These are phyloP conservation scores for Dasypolia templi DNA, from an alignment of 2,888 invertebrate species.

Conservation along the genomic window DNA sequence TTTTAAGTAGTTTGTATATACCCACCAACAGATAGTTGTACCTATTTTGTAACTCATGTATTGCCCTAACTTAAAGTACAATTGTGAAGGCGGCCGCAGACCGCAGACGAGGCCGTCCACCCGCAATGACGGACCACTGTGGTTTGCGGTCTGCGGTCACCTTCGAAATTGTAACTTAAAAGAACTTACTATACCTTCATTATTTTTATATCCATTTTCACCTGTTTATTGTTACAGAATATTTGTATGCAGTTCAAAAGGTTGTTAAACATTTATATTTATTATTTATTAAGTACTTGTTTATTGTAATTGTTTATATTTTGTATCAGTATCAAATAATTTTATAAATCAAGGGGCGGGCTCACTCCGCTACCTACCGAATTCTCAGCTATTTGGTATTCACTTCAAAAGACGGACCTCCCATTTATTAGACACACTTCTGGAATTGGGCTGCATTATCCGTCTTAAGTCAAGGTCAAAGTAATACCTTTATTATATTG, in stretches of 20 bases:
- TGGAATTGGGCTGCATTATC: background rate
- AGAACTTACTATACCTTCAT: conserved; percentile 38
- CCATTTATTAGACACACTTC: background rate
- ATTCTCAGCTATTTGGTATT: background rate
- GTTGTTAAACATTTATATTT: conserved; percentile 43
- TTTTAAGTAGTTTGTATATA: conserved; percentile 55
- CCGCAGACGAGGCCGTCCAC: background rate
- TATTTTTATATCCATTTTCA: conserved; percentile 62
- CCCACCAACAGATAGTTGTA: conserved; percentile 35
- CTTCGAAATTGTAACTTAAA: conserved; percentile 18
- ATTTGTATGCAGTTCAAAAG: conserved; percentile 47
- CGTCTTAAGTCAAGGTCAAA: background rate
- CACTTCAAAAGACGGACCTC: background rate
- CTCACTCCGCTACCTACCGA: background rate
- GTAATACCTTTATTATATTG: background rate
- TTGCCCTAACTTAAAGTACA: conserved; percentile 30
- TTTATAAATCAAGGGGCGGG: background rate
- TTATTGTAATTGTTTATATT: conserved; percentile 15
- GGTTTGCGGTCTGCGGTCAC: background rate
- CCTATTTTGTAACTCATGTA: conserved; percentile 61
- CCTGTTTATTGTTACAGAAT: conserved; percentile 56
- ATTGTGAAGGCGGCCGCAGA: background rate
- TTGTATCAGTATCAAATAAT: background rate
- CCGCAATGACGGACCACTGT: background rate
- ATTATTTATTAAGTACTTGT: conserved; percentile 4